Base-by-base conservation (phyloP, 2,888 invertebrate species). In the Drosophila borealis region DNA sequence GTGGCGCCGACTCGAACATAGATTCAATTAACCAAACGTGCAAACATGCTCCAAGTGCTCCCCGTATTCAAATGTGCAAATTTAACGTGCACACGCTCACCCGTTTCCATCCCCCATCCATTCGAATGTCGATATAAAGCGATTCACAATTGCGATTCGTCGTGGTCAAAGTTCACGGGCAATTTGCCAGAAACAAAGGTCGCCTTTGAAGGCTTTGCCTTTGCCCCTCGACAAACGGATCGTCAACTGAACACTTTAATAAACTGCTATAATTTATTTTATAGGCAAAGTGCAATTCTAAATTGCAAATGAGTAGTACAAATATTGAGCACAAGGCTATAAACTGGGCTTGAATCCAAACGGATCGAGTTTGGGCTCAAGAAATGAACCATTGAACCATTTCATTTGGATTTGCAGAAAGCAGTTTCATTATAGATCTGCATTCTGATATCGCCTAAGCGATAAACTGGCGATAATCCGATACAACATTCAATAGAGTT, bases 181-280 rank as follows among this genome's bases (percentile, higher is more conserved):
- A 75, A 75, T 75, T 75, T 75, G 68, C 59, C 74, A 78, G 68
- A 75, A 72, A 78, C 74, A 78, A 78, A 62, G 66, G 46, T 67
- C 67, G 36, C 59, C 14, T 29, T 46, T 49, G 34, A 61, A 46
- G 49, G 49, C 29, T 21, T 6, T 5, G 6, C 29, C 29, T 21
- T 6, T 5, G 6, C 29, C 10, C 6, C 6, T 13, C n/a, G n/a
- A 33, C 29, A 8, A 29, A 21, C 33, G 21, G 41, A 42, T 59
- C 49, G 36, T 50, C 36, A 34, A 59, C 36, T 53, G 51, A 56
- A 45, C 42, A 55, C 62, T 34, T 44, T 41, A 53, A 57, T 69
- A 56, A 76, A 74, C 70, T 66, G 56, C 13, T 36, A 39, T 44
- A 11, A 54, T 55, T 63, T 46, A 14, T 9, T 41, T n/a, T n/a